Conservation (phyloP, 2,797 vertebrate species). For the Melanotaenia pygmaea region DNA sequence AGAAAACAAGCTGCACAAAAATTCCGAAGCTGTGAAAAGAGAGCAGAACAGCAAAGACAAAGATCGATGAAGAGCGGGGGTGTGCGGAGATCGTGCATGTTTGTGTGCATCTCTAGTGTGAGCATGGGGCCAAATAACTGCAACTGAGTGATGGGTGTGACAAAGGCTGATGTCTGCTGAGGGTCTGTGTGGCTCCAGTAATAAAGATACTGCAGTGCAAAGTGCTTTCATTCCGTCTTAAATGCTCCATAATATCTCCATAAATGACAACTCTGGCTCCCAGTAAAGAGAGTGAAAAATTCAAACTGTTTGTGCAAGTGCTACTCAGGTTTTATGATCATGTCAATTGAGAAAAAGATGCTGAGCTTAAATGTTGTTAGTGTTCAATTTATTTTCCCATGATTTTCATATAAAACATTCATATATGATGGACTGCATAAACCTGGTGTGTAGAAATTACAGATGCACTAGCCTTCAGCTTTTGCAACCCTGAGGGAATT, state of each 20-base stretch:
- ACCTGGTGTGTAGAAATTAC: slow-evolving; percentile 38
- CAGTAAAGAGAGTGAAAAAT: slow-evolving; percentile 62
- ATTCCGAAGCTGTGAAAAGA: not conserved
- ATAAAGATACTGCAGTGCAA: slow-evolving; percentile 66
- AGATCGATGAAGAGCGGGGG: slow-evolving; percentile 28
- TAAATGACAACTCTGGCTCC: slow-evolving; percentile 59
- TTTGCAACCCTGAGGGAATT: slow-evolving; percentile 29
- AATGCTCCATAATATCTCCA: slow-evolving; percentile 72
- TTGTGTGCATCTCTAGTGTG: slow-evolving; percentile 25
- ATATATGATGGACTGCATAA: slow-evolving; percentile 22
- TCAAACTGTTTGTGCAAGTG: slow-evolving; percentile 39
- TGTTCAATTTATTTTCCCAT: slow-evolving; percentile 26
- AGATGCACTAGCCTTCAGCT: slow-evolving; percentile 24
- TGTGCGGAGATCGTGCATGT: slow-evolving; percentile 22
- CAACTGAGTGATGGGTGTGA: slow-evolving; percentile 73
- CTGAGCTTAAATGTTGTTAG: slow-evolving; percentile 30
- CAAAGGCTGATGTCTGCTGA: slow-evolving; percentile 72
- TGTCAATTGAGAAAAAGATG: slow-evolving; percentile 35
- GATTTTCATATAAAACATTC: slow-evolving; percentile 26
- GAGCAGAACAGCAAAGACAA: not conserved
- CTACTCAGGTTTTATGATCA: slow-evolving; percentile 45
- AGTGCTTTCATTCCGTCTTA: slow-evolving; percentile 69
- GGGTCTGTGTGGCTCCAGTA: slow-evolving; percentile 63
- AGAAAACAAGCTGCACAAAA: not conserved
- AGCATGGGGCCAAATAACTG: slow-evolving; percentile 57